Evolutionary conservation across 2,888 invertebrate genomes (phyloP).

Genomic region (Petrolisthes cinctipes): DNA sequence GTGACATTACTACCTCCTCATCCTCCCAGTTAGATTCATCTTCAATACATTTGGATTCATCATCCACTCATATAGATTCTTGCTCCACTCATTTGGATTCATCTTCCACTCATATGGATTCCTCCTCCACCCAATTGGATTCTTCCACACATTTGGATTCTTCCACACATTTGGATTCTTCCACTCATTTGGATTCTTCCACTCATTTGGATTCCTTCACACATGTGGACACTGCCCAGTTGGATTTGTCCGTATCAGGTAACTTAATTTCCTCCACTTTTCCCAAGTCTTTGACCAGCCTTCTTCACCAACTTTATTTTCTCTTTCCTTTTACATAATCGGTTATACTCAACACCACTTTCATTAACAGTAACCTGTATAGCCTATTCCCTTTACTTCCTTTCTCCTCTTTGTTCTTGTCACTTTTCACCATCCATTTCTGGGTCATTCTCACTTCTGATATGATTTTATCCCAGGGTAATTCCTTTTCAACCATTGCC

Average conservation of each 20-base stretch:
- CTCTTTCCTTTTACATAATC: background rate
- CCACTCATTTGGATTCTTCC: background rate
- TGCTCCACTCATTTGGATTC: constrained; percentile 12
- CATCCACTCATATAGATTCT: constrained; percentile 11
- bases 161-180: constrained; percentile 12
- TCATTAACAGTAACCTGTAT: background rate
- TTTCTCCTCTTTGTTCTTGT: background rate
- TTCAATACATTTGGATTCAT: constrained; percentile 3
- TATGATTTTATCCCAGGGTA: too few relatives aligned
- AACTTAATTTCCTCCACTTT: background rate
- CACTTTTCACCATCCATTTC: too few relatives aligned
- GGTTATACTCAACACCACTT: background rate
- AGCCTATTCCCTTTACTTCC: background rate
- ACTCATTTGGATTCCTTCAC: constrained; percentile 2
- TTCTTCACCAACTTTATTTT: background rate
- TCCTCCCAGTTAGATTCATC: constrained; percentile 16
- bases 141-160: constrained; percentile 15
- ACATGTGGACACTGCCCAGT: background rate
- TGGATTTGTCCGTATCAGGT: background rate
- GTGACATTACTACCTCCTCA: constrained; percentile 11
- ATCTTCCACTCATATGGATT: background rate
- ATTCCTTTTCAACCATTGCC: too few relatives aligned
- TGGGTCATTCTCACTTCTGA: too few relatives aligned
- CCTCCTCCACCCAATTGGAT: background rate
- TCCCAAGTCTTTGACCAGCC: background rate